phyloP scores from a whole-genome alignment of 2,113 vertebrate genomes.

The Mustela lutreola region DNA sequence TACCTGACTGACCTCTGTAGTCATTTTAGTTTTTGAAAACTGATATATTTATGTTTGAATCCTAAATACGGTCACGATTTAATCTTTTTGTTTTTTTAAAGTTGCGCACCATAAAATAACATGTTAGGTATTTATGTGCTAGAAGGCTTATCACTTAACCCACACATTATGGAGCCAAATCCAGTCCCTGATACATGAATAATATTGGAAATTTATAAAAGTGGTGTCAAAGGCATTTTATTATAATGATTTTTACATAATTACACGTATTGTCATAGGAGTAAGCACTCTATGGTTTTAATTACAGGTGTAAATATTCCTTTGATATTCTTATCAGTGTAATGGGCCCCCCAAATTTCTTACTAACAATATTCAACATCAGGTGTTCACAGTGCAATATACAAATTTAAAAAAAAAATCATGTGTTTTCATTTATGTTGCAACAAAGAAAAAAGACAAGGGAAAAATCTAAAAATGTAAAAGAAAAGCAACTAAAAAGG shows the following conservation, averaged over 20 bases:
- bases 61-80: background rate
- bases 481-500: background rate
- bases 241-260: background rate
- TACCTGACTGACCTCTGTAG: background rate
- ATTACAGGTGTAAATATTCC: background rate
- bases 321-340: background rate
- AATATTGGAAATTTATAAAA: background rate
- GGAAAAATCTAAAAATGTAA: background rate
- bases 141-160: background rate
- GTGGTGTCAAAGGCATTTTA: background rate
- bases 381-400: background rate
- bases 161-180: background rate
- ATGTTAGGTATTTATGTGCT: background rate
- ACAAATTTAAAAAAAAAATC: background rate
- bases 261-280: background rate
- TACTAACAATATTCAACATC: background rate
- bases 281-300: background rate
- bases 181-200: background rate
- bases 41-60: background rate
- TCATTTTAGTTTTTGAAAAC: conserved; percentile 11
- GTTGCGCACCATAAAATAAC: background rate
- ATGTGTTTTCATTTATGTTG: background rate
- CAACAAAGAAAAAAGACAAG: background rate
- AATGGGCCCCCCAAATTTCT: background rate
- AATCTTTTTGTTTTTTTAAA: background rate